Evolutionary conservation across 2,797 vertebrate species (phyloP).

Genomic region (Fistularia commersonii): DNA sequence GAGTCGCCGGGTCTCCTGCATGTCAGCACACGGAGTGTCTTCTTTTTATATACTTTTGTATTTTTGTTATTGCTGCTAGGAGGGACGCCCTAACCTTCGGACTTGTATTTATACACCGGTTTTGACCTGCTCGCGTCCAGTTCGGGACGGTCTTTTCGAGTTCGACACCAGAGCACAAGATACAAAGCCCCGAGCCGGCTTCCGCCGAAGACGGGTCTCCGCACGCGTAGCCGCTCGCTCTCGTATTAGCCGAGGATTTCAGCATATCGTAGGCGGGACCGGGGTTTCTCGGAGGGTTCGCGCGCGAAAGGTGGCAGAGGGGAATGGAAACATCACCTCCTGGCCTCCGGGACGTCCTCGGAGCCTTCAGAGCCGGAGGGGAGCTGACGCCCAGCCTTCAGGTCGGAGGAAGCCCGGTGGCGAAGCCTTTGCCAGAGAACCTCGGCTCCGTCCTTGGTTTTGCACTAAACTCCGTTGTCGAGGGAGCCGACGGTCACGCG

Average conservation of each 20-base stretch:
- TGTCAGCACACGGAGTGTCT: neutral
- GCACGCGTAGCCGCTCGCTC: conserved; percentile 24
- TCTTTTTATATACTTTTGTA: neutral
- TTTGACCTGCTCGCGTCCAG: conserved; percentile 34
- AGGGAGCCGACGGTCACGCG: no score
- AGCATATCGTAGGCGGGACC: conserved; percentile 28
- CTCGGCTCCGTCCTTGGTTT: no score
- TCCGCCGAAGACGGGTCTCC: conserved; percentile 50
- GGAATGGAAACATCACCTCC: conserved; percentile 1
- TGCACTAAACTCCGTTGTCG: no score
- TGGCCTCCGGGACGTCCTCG: no score
- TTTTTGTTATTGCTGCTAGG: conserved; percentile 63
- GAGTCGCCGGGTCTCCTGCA: no score
- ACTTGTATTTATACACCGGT: conserved; percentile 41
- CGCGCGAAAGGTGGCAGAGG: conserved; percentile 13
- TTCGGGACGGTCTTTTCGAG: no score
- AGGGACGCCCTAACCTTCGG: conserved; percentile 56
- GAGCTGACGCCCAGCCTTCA: no score
- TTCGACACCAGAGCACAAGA: conserved; percentile 42
- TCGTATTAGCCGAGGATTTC: conserved; percentile 14
- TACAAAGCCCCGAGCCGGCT: conserved; percentile 56
- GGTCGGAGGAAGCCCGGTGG: no score
- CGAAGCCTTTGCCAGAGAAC: no score
- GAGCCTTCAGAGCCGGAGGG: no score
- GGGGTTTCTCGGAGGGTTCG: conserved; percentile 10